Base-by-base conservation (phyloP, 2,797 vertebrate species). In the Calcarius lapponicus region DNA sequence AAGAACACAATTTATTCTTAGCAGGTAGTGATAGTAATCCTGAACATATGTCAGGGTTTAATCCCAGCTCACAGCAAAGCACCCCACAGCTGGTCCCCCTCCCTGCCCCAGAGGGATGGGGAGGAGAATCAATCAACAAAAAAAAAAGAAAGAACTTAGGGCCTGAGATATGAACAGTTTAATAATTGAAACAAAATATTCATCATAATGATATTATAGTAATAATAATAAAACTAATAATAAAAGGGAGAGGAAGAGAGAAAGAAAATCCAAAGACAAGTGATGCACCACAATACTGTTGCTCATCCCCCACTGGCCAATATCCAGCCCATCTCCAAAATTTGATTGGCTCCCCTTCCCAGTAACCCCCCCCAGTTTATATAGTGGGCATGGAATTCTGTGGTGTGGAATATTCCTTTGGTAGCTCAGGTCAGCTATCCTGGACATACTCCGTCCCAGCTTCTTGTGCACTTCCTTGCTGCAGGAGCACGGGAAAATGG, bases 341-440 rank as follows among this genome's bases (percentile, higher is more conserved):
- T 57, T 8, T 0, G 0, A 6, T 10, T 17, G 25, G 24, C 45
- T 71, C 26, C 45, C 25, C 10, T 66, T 42, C 31, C 31, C 36
- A 54, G 53, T 60, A 47, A 53, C 5, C 17, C 6, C 20, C 16
- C 5, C 17, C 28, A 36, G 17, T 57, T 82, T 43, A n/a, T 57
- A 25, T 38, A 17, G 19, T 70, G 32, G 48, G 28, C 28, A 48
- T 32, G 56, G 13, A 26, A 56, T 82, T 28, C 48, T 13, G 20
- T 72, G 19, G 8, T 20, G 20, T 54, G 67, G 47, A 66, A n/a
- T 29, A 32, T 29, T 78, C 47, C 67, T 57, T 26, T 57, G 45
- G 65, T 50, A 71, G 51, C 38, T 66, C 42, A 53, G 32, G 21
- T 53, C 47, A 60, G 34, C 66, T 72, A 13, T 78, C 31, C 73